Conservation (phyloP, 2,113 vertebrate species). For the Turdus rufiventris region DNA sequence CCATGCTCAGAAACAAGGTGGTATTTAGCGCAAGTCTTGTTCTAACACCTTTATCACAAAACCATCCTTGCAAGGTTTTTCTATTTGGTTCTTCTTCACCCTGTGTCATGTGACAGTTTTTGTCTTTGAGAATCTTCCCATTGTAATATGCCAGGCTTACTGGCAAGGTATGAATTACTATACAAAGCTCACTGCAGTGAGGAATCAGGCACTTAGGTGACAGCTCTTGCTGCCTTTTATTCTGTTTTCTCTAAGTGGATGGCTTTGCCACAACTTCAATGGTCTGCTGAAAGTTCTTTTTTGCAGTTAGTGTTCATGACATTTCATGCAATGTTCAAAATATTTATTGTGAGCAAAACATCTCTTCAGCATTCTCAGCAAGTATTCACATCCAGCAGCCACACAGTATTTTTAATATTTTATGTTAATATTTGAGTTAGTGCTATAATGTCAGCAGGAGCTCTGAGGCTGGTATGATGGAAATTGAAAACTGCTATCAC, state of each 20-base stretch:
- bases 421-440: conserved; percentile 64
- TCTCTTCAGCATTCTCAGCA: conserved; percentile 24
- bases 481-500: conserved; percentile 29
- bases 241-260: not conserved
- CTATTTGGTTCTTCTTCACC: not conserved
- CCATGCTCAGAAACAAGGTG: not conserved
- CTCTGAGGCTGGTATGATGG: conserved; percentile 11
- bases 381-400: conserved; percentile 30
- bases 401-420: conserved; percentile 62
- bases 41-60: not conserved
- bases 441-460: conserved; percentile 46
- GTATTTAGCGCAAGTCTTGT: not conserved
- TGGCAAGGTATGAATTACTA: not conserved
- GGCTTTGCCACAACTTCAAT: not conserved
- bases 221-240: not conserved
- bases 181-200: not conserved
- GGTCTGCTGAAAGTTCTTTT: not conserved
- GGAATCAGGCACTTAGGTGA: not conserved
- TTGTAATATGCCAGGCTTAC: not conserved
- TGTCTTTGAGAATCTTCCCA: not conserved
- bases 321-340: conserved; percentile 13
- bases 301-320: not conserved
- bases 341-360: conserved; percentile 17
- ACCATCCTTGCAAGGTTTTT: not conserved
- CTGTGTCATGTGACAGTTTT: not conserved